Evolutionary conservation across 2,113 vertebrate species (phyloP).

Genomic region (Cromileptes altivelis): DNA sequence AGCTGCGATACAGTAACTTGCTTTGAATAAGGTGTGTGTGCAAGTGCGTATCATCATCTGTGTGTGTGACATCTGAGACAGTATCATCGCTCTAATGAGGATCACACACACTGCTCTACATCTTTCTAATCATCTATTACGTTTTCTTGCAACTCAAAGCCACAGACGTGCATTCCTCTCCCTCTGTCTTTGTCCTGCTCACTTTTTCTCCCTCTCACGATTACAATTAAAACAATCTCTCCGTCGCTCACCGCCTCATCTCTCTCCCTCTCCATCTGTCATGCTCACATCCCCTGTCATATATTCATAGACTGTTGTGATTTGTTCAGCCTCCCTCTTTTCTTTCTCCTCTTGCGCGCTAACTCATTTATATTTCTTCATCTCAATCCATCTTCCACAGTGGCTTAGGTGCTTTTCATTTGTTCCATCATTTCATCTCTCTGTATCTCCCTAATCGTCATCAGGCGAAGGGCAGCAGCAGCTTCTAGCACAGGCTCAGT

Average conservation of each 20-base stretch:
- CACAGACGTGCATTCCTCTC: constrained; percentile 41
- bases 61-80: constrained; percentile 37
- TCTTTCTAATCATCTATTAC: constrained; percentile 70
- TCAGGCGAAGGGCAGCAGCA: constrained; percentile 5
- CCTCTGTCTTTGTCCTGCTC: constrained; percentile 40
- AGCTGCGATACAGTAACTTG: constrained; percentile 11
- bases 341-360: constrained; percentile 7
- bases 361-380: constrained; percentile 47
- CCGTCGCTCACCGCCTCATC: constrained; percentile 35
- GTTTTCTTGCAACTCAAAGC: constrained; percentile 52
- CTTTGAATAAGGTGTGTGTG: constrained; percentile 11
- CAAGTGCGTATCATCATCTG: not conserved
- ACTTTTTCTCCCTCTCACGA: constrained; percentile 13
- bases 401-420: constrained; percentile 44
- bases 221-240: constrained; percentile 61
- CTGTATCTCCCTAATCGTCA: constrained; percentile 14
- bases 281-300: constrained; percentile 39
- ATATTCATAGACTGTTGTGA: constrained; percentile 56
- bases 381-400: constrained; percentile 32
- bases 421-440: constrained; percentile 41
- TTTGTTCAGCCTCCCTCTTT: constrained; percentile 37
- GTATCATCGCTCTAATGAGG: constrained; percentile 70
- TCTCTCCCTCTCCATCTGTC: constrained; percentile 58
- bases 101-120: constrained; percentile 53
- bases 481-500: not conserved